A percentile compares a stretch with the other conserved stretches of the same genome.
These are phyloP conservation scores for Galemys pyrenaicus DNA, from an alignment of 2,113 vertebrate genomes.

Conservation along the genomic window DNA sequence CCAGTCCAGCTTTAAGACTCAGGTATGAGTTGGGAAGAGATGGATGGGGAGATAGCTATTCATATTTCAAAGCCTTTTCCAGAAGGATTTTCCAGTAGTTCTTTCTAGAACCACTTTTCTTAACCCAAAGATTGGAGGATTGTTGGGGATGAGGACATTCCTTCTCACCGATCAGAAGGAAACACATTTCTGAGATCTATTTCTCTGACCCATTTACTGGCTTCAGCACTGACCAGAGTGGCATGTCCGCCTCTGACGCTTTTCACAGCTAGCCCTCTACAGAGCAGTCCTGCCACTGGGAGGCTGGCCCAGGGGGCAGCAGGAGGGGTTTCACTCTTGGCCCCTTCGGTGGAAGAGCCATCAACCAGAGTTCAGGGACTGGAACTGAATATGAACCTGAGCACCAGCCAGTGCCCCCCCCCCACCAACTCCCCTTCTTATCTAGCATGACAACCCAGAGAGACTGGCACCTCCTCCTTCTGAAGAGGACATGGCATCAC, in stretches of 20 bases:
- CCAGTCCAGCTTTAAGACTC: background rate
- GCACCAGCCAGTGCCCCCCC: too few species aligned
- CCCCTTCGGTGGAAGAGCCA: background rate
- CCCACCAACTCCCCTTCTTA: fast-evolving
- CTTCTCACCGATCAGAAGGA: background rate
- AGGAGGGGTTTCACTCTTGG: background rate
- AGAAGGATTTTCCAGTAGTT: background rate
- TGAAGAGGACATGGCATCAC: fast-evolving
- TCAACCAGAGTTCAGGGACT: background rate
- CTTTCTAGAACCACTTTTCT: background rate
- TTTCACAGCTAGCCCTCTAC: fast-evolving
- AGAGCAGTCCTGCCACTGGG: background rate
- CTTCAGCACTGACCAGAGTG: background rate
- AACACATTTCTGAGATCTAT: background rate
- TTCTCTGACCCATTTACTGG: background rate
- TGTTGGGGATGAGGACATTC: too few species aligned
- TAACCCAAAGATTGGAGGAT: too few species aligned
- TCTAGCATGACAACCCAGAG: background rate
- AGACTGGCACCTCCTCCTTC: background rate
- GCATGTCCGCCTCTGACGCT: background rate
- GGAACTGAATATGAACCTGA: background rate
- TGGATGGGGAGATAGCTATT: too few species aligned
- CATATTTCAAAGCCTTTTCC: too few species aligned
- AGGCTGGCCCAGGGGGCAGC: fast-evolving
- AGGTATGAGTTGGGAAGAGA: too few species aligned